Conservation (phyloP, 37 sponge, comb jelly and placozoan species). For the Cliona cf. orientalis region DNA sequence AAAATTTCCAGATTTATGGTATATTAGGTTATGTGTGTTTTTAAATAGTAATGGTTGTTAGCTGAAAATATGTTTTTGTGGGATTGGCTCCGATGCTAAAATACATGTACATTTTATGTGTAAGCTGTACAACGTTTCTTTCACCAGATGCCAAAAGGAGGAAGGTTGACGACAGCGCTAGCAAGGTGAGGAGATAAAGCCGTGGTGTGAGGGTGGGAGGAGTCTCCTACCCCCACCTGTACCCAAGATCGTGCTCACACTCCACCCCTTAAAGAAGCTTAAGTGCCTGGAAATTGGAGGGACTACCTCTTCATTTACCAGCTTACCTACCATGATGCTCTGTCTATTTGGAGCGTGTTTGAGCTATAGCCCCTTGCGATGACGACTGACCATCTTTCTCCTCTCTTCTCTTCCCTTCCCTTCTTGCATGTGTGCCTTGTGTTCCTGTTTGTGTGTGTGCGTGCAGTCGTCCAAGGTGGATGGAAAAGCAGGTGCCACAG, state of each 20-base stretch:
- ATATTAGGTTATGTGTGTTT: too few species aligned
- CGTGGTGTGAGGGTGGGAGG: neutral
- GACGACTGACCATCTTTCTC: neutral
- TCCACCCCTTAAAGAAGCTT: too few species aligned
- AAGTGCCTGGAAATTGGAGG: too few species aligned
- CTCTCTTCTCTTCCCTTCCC: too few species aligned
- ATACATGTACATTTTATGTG: neutral
- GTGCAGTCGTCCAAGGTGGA: neutral
- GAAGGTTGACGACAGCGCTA: conserved; percentile 40
- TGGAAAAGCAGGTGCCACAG: neutral
- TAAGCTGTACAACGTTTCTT: neutral
- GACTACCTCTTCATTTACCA: neutral
- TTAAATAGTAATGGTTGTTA: neutral
- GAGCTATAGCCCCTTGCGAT: too few species aligned
- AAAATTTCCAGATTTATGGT: too few species aligned
- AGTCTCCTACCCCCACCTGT: too few species aligned
- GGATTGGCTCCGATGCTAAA: neutral
- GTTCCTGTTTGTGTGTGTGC: neutral
- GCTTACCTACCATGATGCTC: neutral
- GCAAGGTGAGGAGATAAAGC: conserved; percentile 1
- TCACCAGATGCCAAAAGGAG: conserved; percentile 40
- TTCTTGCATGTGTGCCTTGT: too few species aligned
- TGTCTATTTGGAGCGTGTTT: too few species aligned
- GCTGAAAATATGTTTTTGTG: neutral
- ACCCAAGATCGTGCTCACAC: too few species aligned